These are phyloP conservation scores for Dendrocincla fuliginosa DNA, from an alignment of 2,797 vertebrate genomes.

Conservation along the genomic window DNA sequence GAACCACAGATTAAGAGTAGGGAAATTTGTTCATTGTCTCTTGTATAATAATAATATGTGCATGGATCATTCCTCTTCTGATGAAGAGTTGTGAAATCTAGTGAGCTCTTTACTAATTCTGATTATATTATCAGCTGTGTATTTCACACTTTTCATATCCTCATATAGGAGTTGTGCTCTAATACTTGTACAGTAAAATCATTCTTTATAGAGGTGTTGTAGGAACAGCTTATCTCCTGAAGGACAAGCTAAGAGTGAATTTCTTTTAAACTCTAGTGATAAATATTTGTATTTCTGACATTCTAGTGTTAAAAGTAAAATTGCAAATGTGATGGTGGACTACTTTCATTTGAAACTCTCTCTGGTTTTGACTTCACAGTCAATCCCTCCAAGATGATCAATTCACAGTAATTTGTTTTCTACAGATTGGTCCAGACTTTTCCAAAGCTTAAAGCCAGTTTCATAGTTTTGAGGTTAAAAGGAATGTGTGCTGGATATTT, in stretches of 20 bases:
- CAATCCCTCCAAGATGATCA: background rate
- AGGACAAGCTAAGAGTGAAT: background rate
- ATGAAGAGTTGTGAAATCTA: background rate
- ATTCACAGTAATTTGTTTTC: background rate
- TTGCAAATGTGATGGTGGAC: background rate
- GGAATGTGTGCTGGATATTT: background rate
- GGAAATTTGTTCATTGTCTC: background rate
- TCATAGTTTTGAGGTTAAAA: background rate
- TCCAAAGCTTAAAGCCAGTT: background rate
- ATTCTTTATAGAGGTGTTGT: background rate
- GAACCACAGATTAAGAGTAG: background rate
- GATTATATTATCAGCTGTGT: background rate
- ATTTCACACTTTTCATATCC: background rate
- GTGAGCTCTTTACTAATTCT: background rate
- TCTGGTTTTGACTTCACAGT: background rate
- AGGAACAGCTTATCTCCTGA: background rate
- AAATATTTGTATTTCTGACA: background rate
- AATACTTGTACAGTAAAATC: background rate
- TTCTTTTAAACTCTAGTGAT: background rate
- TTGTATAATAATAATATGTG: background rate
- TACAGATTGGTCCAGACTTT: background rate
- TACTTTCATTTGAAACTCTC: background rate
- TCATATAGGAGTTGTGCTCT: background rate
- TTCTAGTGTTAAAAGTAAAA: background rate
- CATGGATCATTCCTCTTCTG: background rate